Conservation (phyloP, 2,888 invertebrate species). For the Callinectes sapidus region DNA sequence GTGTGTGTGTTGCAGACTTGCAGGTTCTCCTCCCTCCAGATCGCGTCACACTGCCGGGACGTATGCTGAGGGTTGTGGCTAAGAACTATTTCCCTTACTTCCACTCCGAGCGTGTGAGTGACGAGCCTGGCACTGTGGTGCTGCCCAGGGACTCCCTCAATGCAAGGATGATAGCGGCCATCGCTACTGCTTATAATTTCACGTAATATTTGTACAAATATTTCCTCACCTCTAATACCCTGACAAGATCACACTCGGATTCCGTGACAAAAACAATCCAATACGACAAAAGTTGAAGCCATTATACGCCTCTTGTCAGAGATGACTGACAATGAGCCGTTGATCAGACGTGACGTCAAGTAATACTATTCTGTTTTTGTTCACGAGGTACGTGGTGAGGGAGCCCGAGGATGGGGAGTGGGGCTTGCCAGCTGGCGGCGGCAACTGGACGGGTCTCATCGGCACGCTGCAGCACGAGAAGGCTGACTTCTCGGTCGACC, state of each 20-base stretch:
- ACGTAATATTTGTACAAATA: neutral
- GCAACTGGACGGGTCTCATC: conserved; percentile 14
- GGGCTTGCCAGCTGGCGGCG: neutral
- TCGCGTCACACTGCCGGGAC: neutral
- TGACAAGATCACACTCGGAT: too few species aligned
- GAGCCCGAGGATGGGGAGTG: conserved; percentile 12
- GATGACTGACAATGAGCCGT: neutral
- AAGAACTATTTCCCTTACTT: conserved; percentile 43
- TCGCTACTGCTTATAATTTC: neutral
- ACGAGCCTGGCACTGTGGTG: neutral
- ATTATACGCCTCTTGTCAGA: too few species aligned
- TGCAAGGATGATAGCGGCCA: conserved; percentile 24
- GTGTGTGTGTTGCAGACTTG: too few species aligned
- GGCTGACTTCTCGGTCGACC: neutral
- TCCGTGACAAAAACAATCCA: too few species aligned
- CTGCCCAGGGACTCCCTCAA: conserved; percentile 17
- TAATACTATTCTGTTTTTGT: neutral
- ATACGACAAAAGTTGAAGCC: too few species aligned
- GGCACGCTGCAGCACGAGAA: neutral
- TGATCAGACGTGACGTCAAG: neutral
- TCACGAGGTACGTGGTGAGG: neutral
- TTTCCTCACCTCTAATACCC: too few species aligned
- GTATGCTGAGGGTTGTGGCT: conserved; percentile 23
- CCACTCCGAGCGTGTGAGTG: neutral
- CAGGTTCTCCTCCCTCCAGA: neutral